Evolutionary conservation across 2,113 vertebrate genomes (phyloP), one percentile per base, ranked within the genome.

Genomic region (Circaetus cinerascens): DNA sequence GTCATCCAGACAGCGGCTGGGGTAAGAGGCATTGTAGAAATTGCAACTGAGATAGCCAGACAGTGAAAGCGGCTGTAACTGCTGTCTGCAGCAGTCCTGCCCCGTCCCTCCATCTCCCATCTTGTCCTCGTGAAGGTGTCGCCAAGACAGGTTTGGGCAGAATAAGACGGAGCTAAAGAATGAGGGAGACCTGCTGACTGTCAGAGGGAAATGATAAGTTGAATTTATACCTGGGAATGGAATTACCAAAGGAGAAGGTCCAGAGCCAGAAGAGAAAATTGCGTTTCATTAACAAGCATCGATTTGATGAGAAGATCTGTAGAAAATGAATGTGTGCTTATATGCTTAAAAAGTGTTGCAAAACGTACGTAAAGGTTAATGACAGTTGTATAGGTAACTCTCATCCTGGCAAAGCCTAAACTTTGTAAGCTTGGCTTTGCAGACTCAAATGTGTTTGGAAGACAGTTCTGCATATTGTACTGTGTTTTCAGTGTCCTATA

Each of bases 141-240:
- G 3, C 62, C 60, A 43, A 72, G 87, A n/a, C 84, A 78, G 53
- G 81, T 96, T 82, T 75, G 90, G 87, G 63, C 80, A 94, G 86
- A 90, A 2, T 86, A 48, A 74, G 79, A 45, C 1, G 0, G 30
- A 63, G 32, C 36, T 74, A 32, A 96, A 94, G 86, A 89, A 86
- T 91, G 84, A 93, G 51, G 36, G 67, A 80, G 55, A 34, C 30
- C 56, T 87, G 40, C 57, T 90, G 59, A 45, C n/a, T 93, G 64
- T 92, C 91, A 46, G 55, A 66, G 59, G 40, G 56, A 91, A 48
- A 51, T 46, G 13, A 36, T 75, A 87, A 74, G 34, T 43, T 88
- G 67, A 84, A 72, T 53, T 78, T 76, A 41, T 25, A 72, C 27
- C 17, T 75, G 40, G n/a, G 51, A 89, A 17, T 75, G 73, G 34